Conservation (phyloP, 2,797 vertebrate genomes). For the Dryobates pubescens region DNA sequence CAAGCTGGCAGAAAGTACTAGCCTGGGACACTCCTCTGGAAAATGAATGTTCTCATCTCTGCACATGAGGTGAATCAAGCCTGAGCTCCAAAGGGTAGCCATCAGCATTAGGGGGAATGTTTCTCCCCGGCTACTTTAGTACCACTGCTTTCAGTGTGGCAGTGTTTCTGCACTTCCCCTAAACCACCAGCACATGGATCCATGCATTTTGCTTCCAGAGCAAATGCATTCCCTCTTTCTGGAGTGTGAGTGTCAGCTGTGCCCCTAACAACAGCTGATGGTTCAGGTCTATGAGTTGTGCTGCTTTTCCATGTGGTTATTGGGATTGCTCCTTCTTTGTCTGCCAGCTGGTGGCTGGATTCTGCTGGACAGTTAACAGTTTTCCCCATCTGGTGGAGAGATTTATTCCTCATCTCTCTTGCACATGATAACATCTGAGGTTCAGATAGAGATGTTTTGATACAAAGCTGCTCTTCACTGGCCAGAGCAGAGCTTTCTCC, state of each 20-base stretch:
- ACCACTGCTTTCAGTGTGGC: background rate
- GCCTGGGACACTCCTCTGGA: background rate
- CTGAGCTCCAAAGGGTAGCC: slow-evolving; percentile 39
- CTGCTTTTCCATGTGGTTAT: slow-evolving; percentile 23
- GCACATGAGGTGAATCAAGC: slow-evolving; percentile 35
- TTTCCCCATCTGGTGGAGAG: slow-evolving; percentile 34
- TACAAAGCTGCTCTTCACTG: background rate
- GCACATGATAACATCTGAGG: background rate
- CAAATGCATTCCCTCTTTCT: background rate
- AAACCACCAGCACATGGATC: background rate
- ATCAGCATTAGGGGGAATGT: background rate
- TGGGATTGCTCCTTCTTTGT: background rate
- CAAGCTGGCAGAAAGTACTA: background rate
- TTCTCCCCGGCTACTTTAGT: slow-evolving; percentile 39
- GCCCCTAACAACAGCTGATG: background rate
- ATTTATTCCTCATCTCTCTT: background rate
- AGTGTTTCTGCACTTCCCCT: background rate
- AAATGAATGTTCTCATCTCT: slow-evolving; percentile 37
- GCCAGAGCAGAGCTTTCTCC: background rate
- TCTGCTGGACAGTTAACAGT: slow-evolving; percentile 52
- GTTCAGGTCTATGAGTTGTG: background rate
- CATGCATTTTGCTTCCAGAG: background rate
- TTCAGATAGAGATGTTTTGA: background rate
- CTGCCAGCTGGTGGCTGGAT: slow-evolving; percentile 40
- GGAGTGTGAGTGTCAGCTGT: background rate